phyloP scores from a whole-genome alignment of 37 sponge, comb jelly and placozoan species.

The Beroe forskalii region DNA sequence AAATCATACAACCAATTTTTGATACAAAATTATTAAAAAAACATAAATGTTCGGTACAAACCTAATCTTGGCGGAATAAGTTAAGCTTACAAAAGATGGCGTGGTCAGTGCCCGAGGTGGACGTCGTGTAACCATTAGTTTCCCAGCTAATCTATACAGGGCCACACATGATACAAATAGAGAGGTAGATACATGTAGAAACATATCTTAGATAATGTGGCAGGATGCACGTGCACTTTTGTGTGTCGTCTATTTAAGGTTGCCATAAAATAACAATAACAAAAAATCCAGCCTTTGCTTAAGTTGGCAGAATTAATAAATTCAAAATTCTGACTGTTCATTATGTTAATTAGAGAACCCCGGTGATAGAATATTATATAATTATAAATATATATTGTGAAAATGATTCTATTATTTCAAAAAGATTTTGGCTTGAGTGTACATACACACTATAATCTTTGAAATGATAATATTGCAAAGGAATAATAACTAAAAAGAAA shows the following conservation, averaged over 20 bases:
- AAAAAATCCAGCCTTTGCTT: slow-evolving; percentile 66
- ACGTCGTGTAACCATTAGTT: background rate
- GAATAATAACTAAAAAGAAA: slow-evolving; percentile 48
- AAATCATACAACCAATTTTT: background rate
- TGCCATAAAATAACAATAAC: slow-evolving; percentile 52
- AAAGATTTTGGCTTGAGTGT: no score
- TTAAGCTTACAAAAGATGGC: slow-evolving; percentile 43
- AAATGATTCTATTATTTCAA: background rate
- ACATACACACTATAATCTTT: no score
- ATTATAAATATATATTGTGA: background rate
- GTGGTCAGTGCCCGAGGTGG: background rate
- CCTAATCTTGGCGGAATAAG: slow-evolving; percentile 59
- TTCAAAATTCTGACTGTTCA: slow-evolving; percentile 53
- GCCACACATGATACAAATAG: background rate
- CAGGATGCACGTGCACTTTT: background rate
- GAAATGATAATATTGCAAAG: slow-evolving; percentile 38
- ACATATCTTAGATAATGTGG: slow-evolving; percentile 17
- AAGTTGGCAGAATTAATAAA: slow-evolving; percentile 51
- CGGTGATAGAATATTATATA: background rate
- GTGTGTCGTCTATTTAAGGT: background rate
- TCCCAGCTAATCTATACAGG: background rate
- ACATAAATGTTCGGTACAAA: slow-evolving; percentile 63
- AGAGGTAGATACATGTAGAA: background rate
- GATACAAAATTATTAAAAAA: slow-evolving; percentile 64
- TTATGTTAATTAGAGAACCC: background rate